Base-by-base conservation (phyloP, 2,888 invertebrate species). In the Hypomecis atomaria region DNA sequence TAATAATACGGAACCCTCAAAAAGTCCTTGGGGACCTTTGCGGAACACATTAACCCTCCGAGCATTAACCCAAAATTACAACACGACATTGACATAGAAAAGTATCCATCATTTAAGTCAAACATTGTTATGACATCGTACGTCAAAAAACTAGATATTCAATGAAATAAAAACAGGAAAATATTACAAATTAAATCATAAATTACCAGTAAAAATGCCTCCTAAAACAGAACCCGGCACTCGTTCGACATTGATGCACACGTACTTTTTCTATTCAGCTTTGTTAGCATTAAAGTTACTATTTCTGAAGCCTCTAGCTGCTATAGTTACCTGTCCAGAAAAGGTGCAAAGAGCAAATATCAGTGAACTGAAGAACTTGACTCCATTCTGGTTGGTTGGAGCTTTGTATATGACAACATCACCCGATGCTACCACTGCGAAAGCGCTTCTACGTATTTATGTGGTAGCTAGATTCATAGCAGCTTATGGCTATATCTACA, bases 341-440 rank as follows among this genome's bases (percentile, higher is more conserved):
- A 82, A 79, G 53, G 66, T 84, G 0, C 78, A 78, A 37, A 75
- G 85, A 6, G 84, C 86, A 0, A 82, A 81, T 33, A 43, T 86
- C 10, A 85, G 83, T 67, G 84, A 82, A 36, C 62, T 87, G 59
- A 87, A 86, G 76, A 80, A 85, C 50, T 59, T 87, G 10, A 86
- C 83, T 0, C 86, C 87, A 0, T 87, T 87, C 59, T 88, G 87
- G 87, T 59, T 88, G n/a, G 79, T 87, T 0, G 81, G 82, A 8
- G 86, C 75, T 0, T 57, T 87, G 0, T 88, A 86, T 23, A 75
- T 83, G 67, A 87, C 84, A 0, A 87, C 85, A 0, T 68, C 67
- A 0, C 86, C 86, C 0, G 75, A 81, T 10, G 59, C 70, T 4
- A 9, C n/a, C 0, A 73, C 76, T 0, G 78, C 85, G 0, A 37